Evolutionary conservation across 2,888 invertebrate genomes (phyloP), one percentile per base, ranked within the genome.

Genomic region (Aspidiotus destructor): DNA sequence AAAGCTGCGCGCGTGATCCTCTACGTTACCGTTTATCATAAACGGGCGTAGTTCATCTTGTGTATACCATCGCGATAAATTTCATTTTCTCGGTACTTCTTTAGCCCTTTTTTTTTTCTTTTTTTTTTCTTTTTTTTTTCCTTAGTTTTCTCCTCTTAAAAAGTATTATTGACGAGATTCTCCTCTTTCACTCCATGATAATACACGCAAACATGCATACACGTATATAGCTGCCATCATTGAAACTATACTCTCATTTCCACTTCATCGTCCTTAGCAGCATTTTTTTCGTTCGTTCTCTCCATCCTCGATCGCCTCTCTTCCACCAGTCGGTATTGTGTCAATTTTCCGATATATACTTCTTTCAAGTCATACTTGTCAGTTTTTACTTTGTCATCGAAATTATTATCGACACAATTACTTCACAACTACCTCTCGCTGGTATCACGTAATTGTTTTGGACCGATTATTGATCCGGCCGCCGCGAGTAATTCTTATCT

Each of bases 21-120:
- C 64, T 54, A 53, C 64, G 63, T 54, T 54, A 54, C 54, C 64
- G 64, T 64, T 55, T 55, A 64, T 64, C 64, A 64, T 64, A 64
- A 64, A 55, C 64, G 64, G 64, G 64, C 64, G 64, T 64, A 64
- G 64, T 64, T 64, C 64, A 64, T 64, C 64, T 64, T 64, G 55
- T 41, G 64, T 57, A 41, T 57, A 64, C 64, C 64, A 64, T 64
- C 57, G 55, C 53, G 64, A 64, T 64, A 64, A 64, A 64, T 64
- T 64, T 54, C 52, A n/a, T 17, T 54, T 17, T 54, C 17, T n/a
- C 17, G 9, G 10, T 54, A 13, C n/a, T 9, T 8, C 10, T 13
- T 13, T 13, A 9, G 13, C n/a, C n/a, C 13, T 54, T n/a, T 54
- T 8, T 9, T 8, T 54, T 54, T 54, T n/a, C 2, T 13, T 2